Percentiles rank a stretch among this genome's conserved stretches.
Evolutionary conservation across 2,113 vertebrate genomes (phyloP).

Genomic region (Brienomyrus brachyistius): DNA sequence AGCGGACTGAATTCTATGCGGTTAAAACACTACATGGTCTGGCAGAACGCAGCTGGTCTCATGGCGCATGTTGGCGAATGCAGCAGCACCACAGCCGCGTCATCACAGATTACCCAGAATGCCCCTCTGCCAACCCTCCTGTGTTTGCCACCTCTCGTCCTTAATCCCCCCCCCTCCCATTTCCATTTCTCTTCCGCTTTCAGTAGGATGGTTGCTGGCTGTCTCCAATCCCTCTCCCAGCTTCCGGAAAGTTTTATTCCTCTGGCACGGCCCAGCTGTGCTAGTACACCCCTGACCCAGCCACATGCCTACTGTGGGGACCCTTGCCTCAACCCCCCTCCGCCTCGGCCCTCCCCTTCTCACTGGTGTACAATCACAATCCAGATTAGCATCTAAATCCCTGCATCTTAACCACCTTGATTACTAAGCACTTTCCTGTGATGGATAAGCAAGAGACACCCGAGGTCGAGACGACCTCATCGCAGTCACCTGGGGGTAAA

Average conservation of each 20-base stretch:
- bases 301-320: not conserved
- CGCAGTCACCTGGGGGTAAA: not conserved
- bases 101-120: constrained; percentile 22
- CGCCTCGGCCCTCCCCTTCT: not conserved
- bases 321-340: not conserved
- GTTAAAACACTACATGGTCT: not conserved
- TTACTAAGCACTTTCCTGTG: not conserved
- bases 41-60: constrained; percentile 57
- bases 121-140: not conserved
- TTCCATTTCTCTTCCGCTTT: not conserved
- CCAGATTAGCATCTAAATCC: not conserved
- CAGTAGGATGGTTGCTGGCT: not conserved
- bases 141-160: not conserved
- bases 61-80: constrained; percentile 74
- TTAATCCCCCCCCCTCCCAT: not conserved
- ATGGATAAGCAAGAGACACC: not conserved
- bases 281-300: not conserved
- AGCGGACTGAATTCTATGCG: constrained; percentile 64
- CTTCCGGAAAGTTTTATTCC: not conserved
- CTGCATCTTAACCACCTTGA: not conserved
- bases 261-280: not conserved
- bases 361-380: not conserved
- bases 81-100: constrained; percentile 72
- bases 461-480: not conserved
- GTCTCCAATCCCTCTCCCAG: not conserved